Evolutionary conservation across 2,888 invertebrate species (phyloP).

Genomic region (Ariolimax columbianus): DNA sequence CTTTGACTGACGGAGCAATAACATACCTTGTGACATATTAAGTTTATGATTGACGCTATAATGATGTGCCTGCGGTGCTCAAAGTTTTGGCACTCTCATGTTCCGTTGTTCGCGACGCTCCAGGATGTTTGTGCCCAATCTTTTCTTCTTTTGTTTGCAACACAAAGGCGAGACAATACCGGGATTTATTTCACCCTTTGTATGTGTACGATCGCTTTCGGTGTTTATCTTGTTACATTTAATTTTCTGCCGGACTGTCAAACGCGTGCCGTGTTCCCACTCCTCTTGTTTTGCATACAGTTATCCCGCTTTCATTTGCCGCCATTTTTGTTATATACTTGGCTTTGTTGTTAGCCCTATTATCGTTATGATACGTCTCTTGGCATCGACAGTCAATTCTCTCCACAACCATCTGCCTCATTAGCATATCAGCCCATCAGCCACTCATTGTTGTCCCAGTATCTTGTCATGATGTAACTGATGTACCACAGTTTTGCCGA

Average conservation of each 20-base stretch:
- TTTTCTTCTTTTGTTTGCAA: background rate
- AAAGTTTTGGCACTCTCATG: background rate
- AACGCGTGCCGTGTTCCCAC: background rate
- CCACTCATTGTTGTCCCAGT: no score
- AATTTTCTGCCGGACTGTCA: background rate
- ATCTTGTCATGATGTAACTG: no score
- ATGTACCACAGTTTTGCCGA: no score
- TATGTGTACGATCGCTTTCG: background rate
- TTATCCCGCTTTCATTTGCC: background rate
- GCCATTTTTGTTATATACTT: background rate
- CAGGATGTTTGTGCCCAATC: slow-evolving; percentile 21
- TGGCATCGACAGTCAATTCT: no score
- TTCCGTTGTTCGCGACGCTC: background rate
- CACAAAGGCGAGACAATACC: background rate
- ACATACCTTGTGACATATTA: slow-evolving; percentile 25
- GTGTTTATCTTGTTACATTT: slow-evolving; percentile 11
- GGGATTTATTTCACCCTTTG: background rate
- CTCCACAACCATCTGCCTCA: no score
- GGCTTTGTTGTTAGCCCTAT: background rate
- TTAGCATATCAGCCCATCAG: no score
- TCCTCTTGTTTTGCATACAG: background rate
- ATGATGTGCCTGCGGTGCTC: slow-evolving; percentile 4
- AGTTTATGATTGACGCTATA: slow-evolving; percentile 27
- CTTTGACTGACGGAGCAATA: slow-evolving; percentile 13
- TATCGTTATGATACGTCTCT: background rate